Evolutionary conservation across 2,113 vertebrate genomes (phyloP).

Genomic region (Triplophysa siluroides): DNA sequence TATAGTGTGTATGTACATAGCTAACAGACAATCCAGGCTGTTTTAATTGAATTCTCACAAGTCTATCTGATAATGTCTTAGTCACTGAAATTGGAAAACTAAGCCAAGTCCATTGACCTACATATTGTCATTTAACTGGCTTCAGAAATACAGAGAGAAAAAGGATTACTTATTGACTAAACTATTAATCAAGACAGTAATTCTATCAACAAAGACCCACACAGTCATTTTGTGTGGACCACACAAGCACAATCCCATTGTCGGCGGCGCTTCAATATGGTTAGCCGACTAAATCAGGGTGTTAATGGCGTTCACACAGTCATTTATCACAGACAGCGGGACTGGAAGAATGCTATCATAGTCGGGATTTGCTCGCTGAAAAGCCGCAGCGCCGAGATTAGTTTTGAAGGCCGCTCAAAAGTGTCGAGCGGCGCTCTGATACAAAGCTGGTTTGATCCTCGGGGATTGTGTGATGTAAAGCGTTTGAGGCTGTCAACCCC

Average conservation of each 20-base stretch:
- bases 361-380: slow-evolving; percentile 21
- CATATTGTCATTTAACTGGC: not conserved
- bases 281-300: slow-evolving; percentile 34
- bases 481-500: slow-evolving; percentile 76
- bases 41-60: not conserved
- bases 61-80: not conserved
- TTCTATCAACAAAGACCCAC: not conserved
- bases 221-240: not conserved
- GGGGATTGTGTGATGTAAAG: slow-evolving; percentile 73
- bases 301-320: slow-evolving; percentile 65
- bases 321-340: slow-evolving; percentile 58
- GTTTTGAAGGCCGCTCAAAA: slow-evolving; percentile 50
- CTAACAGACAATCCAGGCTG: no score
- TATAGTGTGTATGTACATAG: no score
- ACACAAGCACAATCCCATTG: slow-evolving; percentile 11
- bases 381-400: slow-evolving; percentile 53
- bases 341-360: slow-evolving; percentile 53
- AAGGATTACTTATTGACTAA: not conserved
- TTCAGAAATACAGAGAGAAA: not conserved
- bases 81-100: not conserved
- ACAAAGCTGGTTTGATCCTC: slow-evolving; percentile 77
- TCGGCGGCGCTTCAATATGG: not conserved
- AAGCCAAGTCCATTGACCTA: not conserved
- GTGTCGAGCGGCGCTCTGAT: slow-evolving; percentile 57
- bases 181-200: slow-evolving; percentile 1